Evolutionary conservation across 92 coral and sea anemone genomes (phyloP).

Genomic region (Palythoa grandis): DNA sequence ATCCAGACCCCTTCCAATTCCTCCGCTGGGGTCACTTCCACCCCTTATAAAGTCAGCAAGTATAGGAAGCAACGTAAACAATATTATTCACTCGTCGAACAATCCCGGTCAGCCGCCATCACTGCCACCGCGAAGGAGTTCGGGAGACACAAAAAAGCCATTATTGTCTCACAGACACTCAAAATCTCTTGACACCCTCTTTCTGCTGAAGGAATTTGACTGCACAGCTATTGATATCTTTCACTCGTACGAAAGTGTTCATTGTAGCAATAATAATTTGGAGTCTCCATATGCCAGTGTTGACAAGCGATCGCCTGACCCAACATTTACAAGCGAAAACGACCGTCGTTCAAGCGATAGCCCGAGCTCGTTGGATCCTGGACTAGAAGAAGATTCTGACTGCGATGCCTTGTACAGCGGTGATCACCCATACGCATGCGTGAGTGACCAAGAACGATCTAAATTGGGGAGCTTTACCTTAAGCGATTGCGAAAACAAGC

Average conservation of each 20-base stretch:
- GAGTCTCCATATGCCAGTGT: constrained; percentile 79
- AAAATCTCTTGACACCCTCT: constrained; percentile 83
- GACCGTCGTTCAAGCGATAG: constrained; percentile 32
- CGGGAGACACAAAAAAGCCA: constrained; percentile 57
- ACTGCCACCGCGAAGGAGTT: constrained; percentile 64
- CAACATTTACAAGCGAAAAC: constrained; percentile 29
- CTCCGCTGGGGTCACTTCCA: constrained; percentile 54
- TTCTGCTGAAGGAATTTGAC: constrained; percentile 67
- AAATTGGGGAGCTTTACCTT: constrained; percentile 30
- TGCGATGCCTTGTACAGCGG: constrained; percentile 34
- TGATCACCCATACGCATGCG: constrained; percentile 75
- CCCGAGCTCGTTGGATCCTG: constrained; percentile 35
- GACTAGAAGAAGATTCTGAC: constrained; percentile 17
- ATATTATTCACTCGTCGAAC: constrained; percentile 50
- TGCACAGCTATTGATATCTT: constrained; percentile 69
- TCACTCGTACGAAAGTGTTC: constrained; percentile 85
- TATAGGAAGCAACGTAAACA: constrained; percentile 77
- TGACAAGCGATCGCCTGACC: constrained; percentile 6
- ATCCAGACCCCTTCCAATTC: constrained; percentile 56
- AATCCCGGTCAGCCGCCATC: constrained; percentile 43
- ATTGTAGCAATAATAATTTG: constrained; percentile 52
- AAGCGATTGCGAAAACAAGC: constrained; percentile 9
- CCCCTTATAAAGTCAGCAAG: constrained; percentile 79
- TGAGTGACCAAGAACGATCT: constrained; percentile 67
- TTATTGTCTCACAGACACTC: constrained; percentile 73